phyloP scores from a whole-genome alignment of 2,888 invertebrate genomes.

The Dermolepida albohirtum region DNA sequence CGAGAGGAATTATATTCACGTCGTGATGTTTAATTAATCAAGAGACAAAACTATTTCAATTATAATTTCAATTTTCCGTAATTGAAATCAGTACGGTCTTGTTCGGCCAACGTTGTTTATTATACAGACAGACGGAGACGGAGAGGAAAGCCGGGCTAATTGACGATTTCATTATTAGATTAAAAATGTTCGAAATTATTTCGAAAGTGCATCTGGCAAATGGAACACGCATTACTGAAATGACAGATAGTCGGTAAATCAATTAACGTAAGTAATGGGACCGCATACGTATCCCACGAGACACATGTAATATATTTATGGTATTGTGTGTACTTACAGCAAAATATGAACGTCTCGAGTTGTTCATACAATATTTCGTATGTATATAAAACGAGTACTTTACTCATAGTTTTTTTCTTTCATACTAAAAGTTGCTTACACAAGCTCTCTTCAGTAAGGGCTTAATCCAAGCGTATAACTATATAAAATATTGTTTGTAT shows the following conservation, averaged over 20 bases:
- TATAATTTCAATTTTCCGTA: slow-evolving; percentile 59
- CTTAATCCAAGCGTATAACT: too few relatives aligned
- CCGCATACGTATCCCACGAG: slow-evolving; percentile 44
- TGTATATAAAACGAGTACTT: too few relatives aligned
- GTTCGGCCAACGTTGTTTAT: slow-evolving; percentile 51
- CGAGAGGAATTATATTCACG: slow-evolving; percentile 1
- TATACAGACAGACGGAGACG: slow-evolving; percentile 41
- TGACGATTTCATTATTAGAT: slow-evolving; percentile 61
- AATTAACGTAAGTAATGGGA: slow-evolving; percentile 59
- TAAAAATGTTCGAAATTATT: slow-evolving; percentile 57
- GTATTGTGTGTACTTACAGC: too few relatives aligned
- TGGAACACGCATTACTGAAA: slow-evolving; percentile 59
- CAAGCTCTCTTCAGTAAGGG: too few relatives aligned
- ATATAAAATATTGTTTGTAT: too few relatives aligned
- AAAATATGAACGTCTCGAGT: too few relatives aligned
- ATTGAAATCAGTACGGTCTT: slow-evolving; percentile 56
- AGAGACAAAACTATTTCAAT: slow-evolving; percentile 58
- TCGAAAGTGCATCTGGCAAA: slow-evolving; percentile 58
- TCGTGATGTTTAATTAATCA: slow-evolving; percentile 54
- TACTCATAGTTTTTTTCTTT: too few relatives aligned
- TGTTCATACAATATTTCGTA: too few relatives aligned
- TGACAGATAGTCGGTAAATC: slow-evolving; percentile 58
- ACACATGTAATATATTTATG: slow-evolving; percentile 4
- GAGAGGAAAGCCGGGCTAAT: slow-evolving; percentile 50
- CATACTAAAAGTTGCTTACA: too few relatives aligned